A percentile compares a stretch with the other conserved stretches of the same genome.
phyloP scores from a whole-genome alignment of 2,113 vertebrate genomes.

The Syngnathoides biaculeatus region DNA sequence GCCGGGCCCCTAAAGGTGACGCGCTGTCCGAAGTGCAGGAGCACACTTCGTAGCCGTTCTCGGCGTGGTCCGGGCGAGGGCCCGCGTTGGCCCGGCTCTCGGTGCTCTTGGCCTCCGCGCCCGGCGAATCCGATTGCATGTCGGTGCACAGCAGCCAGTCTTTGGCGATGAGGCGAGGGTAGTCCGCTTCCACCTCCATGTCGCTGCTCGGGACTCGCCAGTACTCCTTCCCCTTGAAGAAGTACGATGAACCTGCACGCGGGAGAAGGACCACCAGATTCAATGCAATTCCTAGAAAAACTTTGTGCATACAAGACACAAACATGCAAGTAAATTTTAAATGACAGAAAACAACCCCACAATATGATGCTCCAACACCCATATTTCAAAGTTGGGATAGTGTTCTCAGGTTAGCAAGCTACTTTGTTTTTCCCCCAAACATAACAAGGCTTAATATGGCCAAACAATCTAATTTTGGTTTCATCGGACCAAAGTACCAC shows the following conservation, averaged over 20 bases:
- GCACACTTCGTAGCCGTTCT: conserved; percentile 85
- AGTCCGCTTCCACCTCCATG: conserved; percentile 80
- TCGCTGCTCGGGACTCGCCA: conserved; percentile 86
- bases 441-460: too few relatives aligned
- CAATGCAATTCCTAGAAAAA: not conserved
- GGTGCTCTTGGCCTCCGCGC: conserved; percentile 59
- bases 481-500: too few relatives aligned
- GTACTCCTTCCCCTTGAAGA: conserved; percentile 92
- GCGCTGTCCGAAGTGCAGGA: conserved; percentile 81
- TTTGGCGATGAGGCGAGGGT: conserved; percentile 80
- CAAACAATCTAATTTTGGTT: too few relatives aligned
- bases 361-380: too few relatives aligned
- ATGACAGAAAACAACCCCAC: too few relatives aligned
- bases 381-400: too few relatives aligned
- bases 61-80: conserved; percentile 73
- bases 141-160: conserved; percentile 92
- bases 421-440: too few relatives aligned
- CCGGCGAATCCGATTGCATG: conserved; percentile 76
- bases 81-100: conserved; percentile 69
- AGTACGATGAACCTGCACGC: conserved; percentile 84
- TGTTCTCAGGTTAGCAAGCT: too few relatives aligned
- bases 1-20: conserved; percentile 14
- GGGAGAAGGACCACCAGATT: conserved; percentile 48
- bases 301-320: not conserved
- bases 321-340: not conserved